These are phyloP conservation scores for Chaitophorus viminalis DNA, from an alignment of 2,888 invertebrate genomes.

Conservation along the genomic window DNA sequence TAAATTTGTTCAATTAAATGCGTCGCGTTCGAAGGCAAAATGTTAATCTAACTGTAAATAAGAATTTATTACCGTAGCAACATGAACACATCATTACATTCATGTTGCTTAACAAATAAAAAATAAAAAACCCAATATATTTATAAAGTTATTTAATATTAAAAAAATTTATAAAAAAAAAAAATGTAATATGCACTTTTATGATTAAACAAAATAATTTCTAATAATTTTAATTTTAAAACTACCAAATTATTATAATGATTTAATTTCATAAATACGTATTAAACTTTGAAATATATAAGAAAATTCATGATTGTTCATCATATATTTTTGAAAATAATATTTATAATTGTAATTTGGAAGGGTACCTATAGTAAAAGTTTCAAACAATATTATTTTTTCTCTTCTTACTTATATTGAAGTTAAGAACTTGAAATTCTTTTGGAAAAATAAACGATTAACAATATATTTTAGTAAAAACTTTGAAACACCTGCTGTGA, in stretches of 20 bases:
- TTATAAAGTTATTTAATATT: not conserved
- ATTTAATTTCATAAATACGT: not conserved
- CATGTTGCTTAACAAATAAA: not conserved
- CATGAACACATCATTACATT: not conserved
- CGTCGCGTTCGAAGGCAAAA: not conserved
- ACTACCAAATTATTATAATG: not conserved
- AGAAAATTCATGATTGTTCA: not conserved
- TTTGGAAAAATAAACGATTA: not conserved
- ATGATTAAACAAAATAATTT: too few relatives aligned
- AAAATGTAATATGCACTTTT: too few relatives aligned
- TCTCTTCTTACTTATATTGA: not conserved
- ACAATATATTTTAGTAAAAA: not conserved
- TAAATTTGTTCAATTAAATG: constrained; percentile 32
- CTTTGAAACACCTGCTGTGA: not conserved
- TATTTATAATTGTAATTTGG: constrained; percentile 4
- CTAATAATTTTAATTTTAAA: not conserved
- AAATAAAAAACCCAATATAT: not conserved
- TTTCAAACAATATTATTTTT: constrained; percentile 2
- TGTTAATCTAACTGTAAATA: not conserved
- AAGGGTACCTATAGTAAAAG: not conserved
- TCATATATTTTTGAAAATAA: not conserved
- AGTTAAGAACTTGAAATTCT: not conserved
- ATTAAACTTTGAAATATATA: not conserved
- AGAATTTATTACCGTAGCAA: constrained; percentile 13
- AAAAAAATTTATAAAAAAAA: not conserved